Conservation (phyloP, 2,888 invertebrate species). For the Diplolepis rosae region DNA sequence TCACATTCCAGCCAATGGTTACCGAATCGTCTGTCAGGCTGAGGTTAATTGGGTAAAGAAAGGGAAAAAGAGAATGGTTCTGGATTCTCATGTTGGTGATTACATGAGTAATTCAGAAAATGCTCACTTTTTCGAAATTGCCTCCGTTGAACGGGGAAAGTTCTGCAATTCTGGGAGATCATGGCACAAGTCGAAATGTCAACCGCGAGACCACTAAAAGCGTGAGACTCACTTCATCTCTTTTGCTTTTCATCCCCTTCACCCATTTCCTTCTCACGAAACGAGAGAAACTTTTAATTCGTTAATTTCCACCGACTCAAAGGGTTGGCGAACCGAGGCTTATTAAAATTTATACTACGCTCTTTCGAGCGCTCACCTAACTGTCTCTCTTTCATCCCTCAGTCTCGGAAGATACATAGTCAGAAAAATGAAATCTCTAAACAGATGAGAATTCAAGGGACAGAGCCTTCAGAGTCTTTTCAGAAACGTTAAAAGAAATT, state of each 20-base stretch:
- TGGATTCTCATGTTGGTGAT: background rate
- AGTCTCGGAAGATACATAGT: background rate
- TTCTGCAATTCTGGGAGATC: constrained; percentile 63
- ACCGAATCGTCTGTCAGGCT: background rate
- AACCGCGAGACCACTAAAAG: constrained; percentile 69
- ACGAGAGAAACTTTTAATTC: constrained; percentile 73
- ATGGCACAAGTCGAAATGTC: constrained; percentile 67
- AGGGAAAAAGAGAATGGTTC: background rate
- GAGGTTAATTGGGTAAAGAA: background rate
- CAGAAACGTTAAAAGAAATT: constrained; percentile 34
- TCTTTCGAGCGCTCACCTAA: constrained; percentile 43
- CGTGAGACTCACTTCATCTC: constrained; percentile 39
- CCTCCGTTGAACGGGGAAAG: constrained; percentile 64
- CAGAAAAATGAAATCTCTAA: constrained; percentile 36
- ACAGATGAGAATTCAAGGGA: constrained; percentile 34
- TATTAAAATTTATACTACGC: constrained; percentile 72
- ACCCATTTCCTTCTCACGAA: constrained; percentile 50
- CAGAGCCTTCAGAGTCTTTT: constrained; percentile 35
- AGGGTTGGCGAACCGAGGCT: constrained; percentile 69
- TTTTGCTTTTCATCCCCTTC: constrained; percentile 31
- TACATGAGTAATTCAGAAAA: constrained; percentile 12
- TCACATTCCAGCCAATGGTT: background rate
- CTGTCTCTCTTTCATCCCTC: constrained; percentile 44
- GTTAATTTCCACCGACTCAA: constrained; percentile 71
- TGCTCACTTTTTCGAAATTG: constrained; percentile 44